Percentiles rank a stretch among this genome's conserved stretches.
These are phyloP conservation scores for Ectropis crepuscularia DNA, from an alignment of 2,888 invertebrate genomes.

Conservation along the genomic window DNA sequence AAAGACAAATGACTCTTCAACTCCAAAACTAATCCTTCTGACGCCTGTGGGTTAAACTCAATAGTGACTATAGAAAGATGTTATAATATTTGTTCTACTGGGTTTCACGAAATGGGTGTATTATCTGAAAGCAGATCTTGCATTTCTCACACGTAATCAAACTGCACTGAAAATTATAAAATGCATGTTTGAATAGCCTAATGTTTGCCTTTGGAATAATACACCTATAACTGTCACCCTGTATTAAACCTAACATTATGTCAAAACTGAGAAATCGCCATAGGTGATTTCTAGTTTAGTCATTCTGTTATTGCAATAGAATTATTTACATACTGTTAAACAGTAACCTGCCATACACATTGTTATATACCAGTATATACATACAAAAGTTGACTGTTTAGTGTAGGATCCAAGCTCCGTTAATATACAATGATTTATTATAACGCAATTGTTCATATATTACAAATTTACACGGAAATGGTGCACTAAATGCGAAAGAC, in stretches of 20 bases:
- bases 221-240: too few relatives aligned
- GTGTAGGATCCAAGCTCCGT: slow-evolving; percentile 18
- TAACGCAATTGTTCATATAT: slow-evolving; percentile 31
- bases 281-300: slow-evolving; percentile 6
- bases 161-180: too few relatives aligned
- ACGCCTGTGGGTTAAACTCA: background rate
- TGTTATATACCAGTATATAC: slow-evolving; percentile 39
- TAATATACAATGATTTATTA: slow-evolving; percentile 30
- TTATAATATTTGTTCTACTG: background rate
- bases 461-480: slow-evolving; percentile 10
- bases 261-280: background rate
- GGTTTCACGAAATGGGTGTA: too few relatives aligned
- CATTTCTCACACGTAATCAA: too few relatives aligned
- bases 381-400: slow-evolving; percentile 38
- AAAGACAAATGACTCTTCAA: too few relatives aligned
- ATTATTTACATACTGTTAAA: slow-evolving; percentile 41
- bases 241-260: background rate
- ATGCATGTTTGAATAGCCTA: too few relatives aligned
- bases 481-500: too few relatives aligned
- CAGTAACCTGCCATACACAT: slow-evolving; percentile 39
- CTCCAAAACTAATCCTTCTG: too few relatives aligned
- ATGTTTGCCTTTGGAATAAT: too few relatives aligned
- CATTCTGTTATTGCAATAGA: slow-evolving; percentile 28
- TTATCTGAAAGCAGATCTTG: too few relatives aligned
- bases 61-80: background rate